These are phyloP conservation scores for Ancistrus triradiatus DNA, from an alignment of 2,113 vertebrate species.

Conservation along the genomic window DNA sequence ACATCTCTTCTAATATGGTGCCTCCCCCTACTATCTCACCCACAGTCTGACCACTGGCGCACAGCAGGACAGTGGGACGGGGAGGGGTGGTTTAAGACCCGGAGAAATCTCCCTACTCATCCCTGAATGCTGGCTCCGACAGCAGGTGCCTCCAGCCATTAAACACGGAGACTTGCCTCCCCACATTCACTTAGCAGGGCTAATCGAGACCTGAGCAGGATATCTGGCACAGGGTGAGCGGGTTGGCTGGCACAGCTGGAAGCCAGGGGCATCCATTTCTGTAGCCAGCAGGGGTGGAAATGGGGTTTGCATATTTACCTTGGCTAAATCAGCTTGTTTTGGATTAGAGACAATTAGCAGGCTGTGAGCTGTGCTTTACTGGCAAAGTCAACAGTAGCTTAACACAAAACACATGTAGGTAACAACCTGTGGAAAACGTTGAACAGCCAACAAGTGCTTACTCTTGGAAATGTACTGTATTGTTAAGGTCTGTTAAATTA, in stretches of 20 bases:
- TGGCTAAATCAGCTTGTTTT: slow-evolving; percentile 57
- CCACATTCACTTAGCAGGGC: slow-evolving; percentile 55
- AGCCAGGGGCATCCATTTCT: slow-evolving; percentile 54
- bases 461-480: too few species aligned
- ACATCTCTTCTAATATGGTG: slow-evolving; percentile 41
- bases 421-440: slow-evolving; percentile 40
- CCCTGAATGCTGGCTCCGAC: slow-evolving; percentile 47
- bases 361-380: slow-evolving; percentile 45
- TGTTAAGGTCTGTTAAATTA: too few species aligned
- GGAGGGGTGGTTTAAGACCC: slow-evolving; percentile 11
- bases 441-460: too few species aligned
- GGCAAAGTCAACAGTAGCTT: slow-evolving; percentile 30
- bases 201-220: slow-evolving; percentile 49
- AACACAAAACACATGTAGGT: slow-evolving; percentile 48
- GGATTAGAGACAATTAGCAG: slow-evolving; percentile 56
- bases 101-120: slow-evolving; percentile 45
- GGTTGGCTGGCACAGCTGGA: too few species aligned
- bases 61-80: slow-evolving; percentile 37
- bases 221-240: slow-evolving; percentile 52
- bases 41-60: slow-evolving; percentile 57
- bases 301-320: slow-evolving; percentile 52
- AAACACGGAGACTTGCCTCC: slow-evolving; percentile 56
- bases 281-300: slow-evolving; percentile 47
- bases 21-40: slow-evolving; percentile 30
- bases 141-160: slow-evolving; percentile 61